Percentiles rank a stretch among this genome's conserved stretches.
phyloP scores from a whole-genome alignment of 1,140 invertebrate genomes.

The Aplysia californica region DNA sequence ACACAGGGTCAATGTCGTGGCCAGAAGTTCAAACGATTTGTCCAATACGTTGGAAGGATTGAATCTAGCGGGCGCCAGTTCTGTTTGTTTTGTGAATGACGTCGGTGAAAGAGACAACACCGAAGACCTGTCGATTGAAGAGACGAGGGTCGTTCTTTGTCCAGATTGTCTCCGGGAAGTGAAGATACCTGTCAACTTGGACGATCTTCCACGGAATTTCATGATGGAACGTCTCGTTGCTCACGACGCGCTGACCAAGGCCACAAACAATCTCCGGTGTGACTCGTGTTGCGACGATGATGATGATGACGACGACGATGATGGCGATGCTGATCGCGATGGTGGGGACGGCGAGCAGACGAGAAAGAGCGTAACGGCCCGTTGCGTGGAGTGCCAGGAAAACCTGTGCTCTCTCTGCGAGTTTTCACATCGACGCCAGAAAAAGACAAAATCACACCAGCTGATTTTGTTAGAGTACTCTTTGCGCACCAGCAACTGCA shows the following conservation, averaged over 20 bases:
- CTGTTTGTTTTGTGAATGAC: too few relatives aligned
- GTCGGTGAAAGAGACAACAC: too few relatives aligned
- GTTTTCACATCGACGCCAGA: constrained; percentile 29
- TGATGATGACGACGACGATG: neutral
- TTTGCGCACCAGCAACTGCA: neutral
- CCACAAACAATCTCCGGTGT: neutral
- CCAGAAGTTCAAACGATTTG: constrained; percentile 8
- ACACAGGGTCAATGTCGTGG: too few relatives aligned
- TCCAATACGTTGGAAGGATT: constrained; percentile 24
- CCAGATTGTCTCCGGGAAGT: too few relatives aligned
- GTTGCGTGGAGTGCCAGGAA: constrained; percentile 30
- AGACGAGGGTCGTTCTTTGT: too few relatives aligned
- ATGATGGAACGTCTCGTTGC: constrained; percentile 11
- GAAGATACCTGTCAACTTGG: constrained; percentile 7
- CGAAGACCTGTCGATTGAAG: too few relatives aligned
- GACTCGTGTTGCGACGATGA: constrained; percentile 24
- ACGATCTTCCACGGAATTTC: constrained; percentile 27
- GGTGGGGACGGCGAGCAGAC: too few relatives aligned
- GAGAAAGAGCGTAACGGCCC: neutral
- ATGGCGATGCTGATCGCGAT: too few relatives aligned
- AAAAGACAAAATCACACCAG: constrained; percentile 27
- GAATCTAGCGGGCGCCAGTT: too few relatives aligned
- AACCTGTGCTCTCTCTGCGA: constrained; percentile 32
- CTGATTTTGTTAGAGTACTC: neutral
- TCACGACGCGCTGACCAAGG: neutral